A percentile compares a stretch with the other conserved stretches of the same genome.
phyloP scores from a whole-genome alignment of 2,888 invertebrate genomes.

The Phragmatobia fuliginosa region DNA sequence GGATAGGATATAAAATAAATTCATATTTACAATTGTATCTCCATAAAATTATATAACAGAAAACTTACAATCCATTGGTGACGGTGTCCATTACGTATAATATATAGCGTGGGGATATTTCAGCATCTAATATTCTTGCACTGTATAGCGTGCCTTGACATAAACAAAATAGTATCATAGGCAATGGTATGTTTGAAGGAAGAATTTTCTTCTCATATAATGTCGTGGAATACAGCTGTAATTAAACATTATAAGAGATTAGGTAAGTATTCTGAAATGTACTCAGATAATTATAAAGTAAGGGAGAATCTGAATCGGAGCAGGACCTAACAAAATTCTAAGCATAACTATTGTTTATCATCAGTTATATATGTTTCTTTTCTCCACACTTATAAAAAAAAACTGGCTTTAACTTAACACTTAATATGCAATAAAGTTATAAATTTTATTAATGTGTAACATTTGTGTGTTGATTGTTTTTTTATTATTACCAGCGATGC shows the following conservation, averaged over 20 bases:
- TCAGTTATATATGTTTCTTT: too few relatives aligned
- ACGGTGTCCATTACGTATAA: slow-evolving; percentile 75
- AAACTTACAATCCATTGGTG: slow-evolving; percentile 80
- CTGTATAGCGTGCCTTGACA: slow-evolving; percentile 82
- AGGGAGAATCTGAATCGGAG: too few relatives aligned
- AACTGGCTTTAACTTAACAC: too few relatives aligned
- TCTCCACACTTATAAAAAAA: too few relatives aligned
- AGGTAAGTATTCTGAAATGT: background rate
- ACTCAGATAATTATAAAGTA: too few relatives aligned
- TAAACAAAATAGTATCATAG: slow-evolving; percentile 80
- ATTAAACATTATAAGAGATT: background rate
- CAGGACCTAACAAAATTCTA: too few relatives aligned
- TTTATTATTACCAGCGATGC: background rate
- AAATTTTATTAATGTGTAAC: too few relatives aligned
- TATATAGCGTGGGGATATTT: slow-evolving; percentile 82
- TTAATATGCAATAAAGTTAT: too few relatives aligned
- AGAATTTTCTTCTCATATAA: slow-evolving; percentile 80
- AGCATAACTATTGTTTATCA: too few relatives aligned
- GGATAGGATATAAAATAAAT: background rate
- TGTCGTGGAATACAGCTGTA: slow-evolving; percentile 77
- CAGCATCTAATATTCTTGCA: slow-evolving; percentile 76
- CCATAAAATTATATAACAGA: background rate
- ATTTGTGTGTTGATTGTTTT: background rate
- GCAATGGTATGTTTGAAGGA: slow-evolving; percentile 72
- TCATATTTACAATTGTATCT: background rate